These are phyloP conservation scores for Chrysopilus asiliformis DNA, from an alignment of 2,888 invertebrate species.

Conservation along the genomic window DNA sequence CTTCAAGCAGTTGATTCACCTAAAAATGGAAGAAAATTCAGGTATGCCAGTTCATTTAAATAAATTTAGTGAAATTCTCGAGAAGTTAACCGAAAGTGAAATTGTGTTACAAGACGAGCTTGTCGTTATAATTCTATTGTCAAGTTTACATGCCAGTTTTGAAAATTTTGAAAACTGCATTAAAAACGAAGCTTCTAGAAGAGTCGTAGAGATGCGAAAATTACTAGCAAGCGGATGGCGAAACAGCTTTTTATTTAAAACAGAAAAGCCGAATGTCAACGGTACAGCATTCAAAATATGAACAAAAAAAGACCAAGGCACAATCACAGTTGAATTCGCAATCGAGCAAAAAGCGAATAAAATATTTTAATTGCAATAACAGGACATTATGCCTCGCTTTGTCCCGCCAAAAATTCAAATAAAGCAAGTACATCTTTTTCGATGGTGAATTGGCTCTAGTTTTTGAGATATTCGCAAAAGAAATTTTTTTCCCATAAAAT, in stretches of 20 bases:
- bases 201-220: neutral
- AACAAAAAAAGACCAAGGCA: neutral
- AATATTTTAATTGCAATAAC: too few relatives aligned
- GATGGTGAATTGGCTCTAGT: too few relatives aligned
- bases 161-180: conserved; percentile 11
- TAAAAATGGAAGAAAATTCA: conserved; percentile 6
- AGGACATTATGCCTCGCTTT: too few relatives aligned
- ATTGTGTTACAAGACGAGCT: conserved; percentile 8
- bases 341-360: neutral
- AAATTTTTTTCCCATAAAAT: too few relatives aligned
- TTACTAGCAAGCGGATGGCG: too few relatives aligned
- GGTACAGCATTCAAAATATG: neutral
- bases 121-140: conserved; percentile 12
- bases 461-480: too few relatives aligned
- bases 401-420: too few relatives aligned
- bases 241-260: too few relatives aligned
- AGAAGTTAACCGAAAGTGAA: conserved; percentile 12
- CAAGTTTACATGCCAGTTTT: conserved; percentile 12
- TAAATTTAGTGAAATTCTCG: conserved; percentile 8
- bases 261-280: neutral
- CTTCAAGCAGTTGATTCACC: conserved; percentile 11
- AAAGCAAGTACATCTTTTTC: too few relatives aligned
- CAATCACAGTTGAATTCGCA: neutral
- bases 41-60: conserved; percentile 11
- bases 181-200: conserved; percentile 1